Base-by-base conservation (phyloP, 2,888 invertebrate genomes). In the Ametastegia equiseti region DNA sequence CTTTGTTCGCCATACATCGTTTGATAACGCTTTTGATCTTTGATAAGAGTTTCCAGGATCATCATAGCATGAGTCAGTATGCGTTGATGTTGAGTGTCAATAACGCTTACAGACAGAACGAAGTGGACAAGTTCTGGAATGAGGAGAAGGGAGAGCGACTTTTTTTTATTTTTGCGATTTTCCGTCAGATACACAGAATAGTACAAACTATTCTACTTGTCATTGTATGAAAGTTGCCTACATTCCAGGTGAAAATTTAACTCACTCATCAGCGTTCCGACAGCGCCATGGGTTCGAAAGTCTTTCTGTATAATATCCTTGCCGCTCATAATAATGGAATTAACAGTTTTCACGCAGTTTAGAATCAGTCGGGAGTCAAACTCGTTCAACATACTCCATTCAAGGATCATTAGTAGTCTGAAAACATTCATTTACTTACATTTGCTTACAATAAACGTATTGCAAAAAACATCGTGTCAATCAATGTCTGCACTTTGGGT, bases 391-490 rank as follows among this genome's bases (percentile, higher is more conserved):
- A 84, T 81, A 50, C 83, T 86, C 84, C 83, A 86, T 23, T 89
- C 86, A 11, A 91, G 73, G 63, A 90, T 80, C 69, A 80, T 81
- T 6, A 87, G 77, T 45, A 91, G 84, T 84, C 90, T 91, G 50
- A 33, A 63, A 65, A 77, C 23, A 23, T 80, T 57, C 19, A 67
- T 50, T 47, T 57, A 27, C 30, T 2, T 1, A 60, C 42, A 69
- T n/a, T n/a, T n/a, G n/a, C n/a, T n/a, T n/a, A 19, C 15, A 42
- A 42, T 42, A 42, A 33, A 63, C 27, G 33, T 33, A 27, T 9
- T 33, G 15, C 63, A 33, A 63, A 33, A 6, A 6, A 54, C 54
- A 23, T 54, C 1, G 60, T 30, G 4, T 60, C 30, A 30, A 5
- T 60, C 4, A 60, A 30, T 23, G 23, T 11, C n/a, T n/a, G n/a